Evolutionary conservation across 1,140 invertebrate species (phyloP).

Genomic region (Lepidostoma basale): DNA sequence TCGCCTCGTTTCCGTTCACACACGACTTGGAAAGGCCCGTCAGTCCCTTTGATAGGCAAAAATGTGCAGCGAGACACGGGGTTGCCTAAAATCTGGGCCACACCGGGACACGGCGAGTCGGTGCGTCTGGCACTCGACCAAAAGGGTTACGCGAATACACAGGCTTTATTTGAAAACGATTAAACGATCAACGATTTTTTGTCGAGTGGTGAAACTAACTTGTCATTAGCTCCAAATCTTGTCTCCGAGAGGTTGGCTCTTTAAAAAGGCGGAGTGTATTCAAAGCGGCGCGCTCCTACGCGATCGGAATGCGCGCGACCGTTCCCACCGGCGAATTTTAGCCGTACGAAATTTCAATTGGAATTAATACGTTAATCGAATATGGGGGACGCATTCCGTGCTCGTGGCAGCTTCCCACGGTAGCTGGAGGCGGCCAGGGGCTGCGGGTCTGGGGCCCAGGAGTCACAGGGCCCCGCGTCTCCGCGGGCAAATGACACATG

Average conservation of each 20-base stretch:
- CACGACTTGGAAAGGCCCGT: not conserved
- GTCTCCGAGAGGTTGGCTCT: constrained; percentile 6
- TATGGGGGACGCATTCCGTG: constrained; percentile 61
- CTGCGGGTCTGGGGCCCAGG: not conserved
- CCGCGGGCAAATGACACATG: no score
- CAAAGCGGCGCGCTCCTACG: constrained; percentile 40
- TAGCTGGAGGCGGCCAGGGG: constrained; percentile 26
- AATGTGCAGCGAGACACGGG: constrained; percentile 25
- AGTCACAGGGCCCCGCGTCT: not conserved
- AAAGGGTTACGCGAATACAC: not conserved
- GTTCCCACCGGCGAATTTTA: constrained; percentile 45
- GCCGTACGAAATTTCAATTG: constrained; percentile 46
- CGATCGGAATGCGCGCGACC: constrained; percentile 42
- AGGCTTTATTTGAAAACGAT: not conserved
- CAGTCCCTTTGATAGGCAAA: constrained; percentile 26
- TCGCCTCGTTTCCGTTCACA: constrained; percentile 29
- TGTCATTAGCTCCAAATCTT: not conserved
- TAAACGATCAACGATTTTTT: not conserved
- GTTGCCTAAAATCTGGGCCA: constrained; percentile 17
- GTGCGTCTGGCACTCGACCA: not conserved
- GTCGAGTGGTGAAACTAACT: not conserved
- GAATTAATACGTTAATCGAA: constrained; percentile 62
- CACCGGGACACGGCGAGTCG: not conserved
- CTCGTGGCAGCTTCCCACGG: constrained; percentile 57
- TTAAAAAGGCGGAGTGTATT: constrained; percentile 38